Evolutionary conservation across 2,888 invertebrate genomes (phyloP), one percentile per base, ranked within the genome.

Genomic region (Ctenicera cuprea): DNA sequence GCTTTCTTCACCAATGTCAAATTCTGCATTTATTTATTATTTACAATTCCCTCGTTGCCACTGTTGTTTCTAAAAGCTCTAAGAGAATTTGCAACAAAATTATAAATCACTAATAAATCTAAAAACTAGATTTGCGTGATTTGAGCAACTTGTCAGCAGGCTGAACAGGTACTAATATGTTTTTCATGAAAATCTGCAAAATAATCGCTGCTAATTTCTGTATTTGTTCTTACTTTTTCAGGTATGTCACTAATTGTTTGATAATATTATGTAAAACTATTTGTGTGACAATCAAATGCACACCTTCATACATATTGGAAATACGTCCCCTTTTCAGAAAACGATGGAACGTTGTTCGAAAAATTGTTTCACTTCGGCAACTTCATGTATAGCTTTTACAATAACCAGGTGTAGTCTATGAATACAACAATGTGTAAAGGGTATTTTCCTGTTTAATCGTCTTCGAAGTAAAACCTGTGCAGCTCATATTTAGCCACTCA

Each of bases 341-440:
- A 63, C 30, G 22, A 68, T 68, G 7, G 48, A 68, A 37, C 64
- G 64, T 68, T 68, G 64, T 22, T 59, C 41, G 48, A 73, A 73
- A 68, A 62, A 68, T 57, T 57, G 26, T 41, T 30, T 65, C 48
- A 68, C 48, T 43, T 14, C 43, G n/a, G 66, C 12, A 22, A 66
- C 48, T 59, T 61, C 71, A 11, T 41, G 20, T 45, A 59, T 66
- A 20, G 63, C 63, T 64, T 61, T 68, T 2, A 68, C 57, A 33
- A 73, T 33, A 45, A 73, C 48, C 12, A 67, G 38, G 18, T 67
- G 62, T 41, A 72, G 33, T 33, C 50, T 38, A 52, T 72, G 62
- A 38, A 67, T 67, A 30, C 18, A 67, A 41, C 72, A 62, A 18
- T 65, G 61, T 30, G 52, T 22, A 38, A 59, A 66, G 12, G 50